Percentiles rank a stretch among this genome's conserved stretches.
Conservation (phyloP, 1,140 invertebrate genomes). For the Eubasilissa regina region DNA sequence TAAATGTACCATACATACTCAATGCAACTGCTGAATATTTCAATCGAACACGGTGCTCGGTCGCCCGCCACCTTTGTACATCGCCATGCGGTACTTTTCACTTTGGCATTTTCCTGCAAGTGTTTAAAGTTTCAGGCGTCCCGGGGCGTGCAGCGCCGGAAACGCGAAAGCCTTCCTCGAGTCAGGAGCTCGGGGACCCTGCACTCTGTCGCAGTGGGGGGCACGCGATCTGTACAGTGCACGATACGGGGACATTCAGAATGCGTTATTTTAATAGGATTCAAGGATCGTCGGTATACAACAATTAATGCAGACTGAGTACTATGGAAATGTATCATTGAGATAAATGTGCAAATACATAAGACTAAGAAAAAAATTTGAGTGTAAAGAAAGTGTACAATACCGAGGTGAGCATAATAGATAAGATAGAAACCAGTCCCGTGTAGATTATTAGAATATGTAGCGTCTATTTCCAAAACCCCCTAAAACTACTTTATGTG, state of each 20-base stretch:
- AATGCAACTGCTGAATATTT: slow-evolving; percentile 21
- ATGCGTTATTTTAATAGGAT: too few relatives aligned
- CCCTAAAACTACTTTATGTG: too few relatives aligned
- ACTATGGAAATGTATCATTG: too few relatives aligned
- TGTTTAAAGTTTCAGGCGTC: slow-evolving; percentile 40
- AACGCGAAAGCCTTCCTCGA: neutral
- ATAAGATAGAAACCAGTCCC: too few relatives aligned
- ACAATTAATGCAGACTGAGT: too few relatives aligned
- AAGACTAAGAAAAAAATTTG: too few relatives aligned
- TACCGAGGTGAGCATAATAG: too few relatives aligned
- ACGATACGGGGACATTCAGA: neutral
- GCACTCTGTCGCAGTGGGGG: neutral
- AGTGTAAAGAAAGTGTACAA: too few relatives aligned
- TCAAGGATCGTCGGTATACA: too few relatives aligned
- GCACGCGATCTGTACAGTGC: slow-evolving; percentile 3
- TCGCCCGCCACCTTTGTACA: neutral
- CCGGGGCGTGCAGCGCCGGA: neutral
- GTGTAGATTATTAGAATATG: too few relatives aligned
- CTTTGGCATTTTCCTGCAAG: slow-evolving; percentile 40
- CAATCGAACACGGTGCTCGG: neutral
- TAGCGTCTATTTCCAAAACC: too few relatives aligned
- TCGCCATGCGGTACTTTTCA: slow-evolving; percentile 38
- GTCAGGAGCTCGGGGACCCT: neutral
- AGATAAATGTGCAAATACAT: too few relatives aligned
- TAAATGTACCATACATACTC: slow-evolving; percentile 9